Base-by-base conservation (phyloP, 2,797 vertebrate species). In the Hippopotamyrus pictus region DNA sequence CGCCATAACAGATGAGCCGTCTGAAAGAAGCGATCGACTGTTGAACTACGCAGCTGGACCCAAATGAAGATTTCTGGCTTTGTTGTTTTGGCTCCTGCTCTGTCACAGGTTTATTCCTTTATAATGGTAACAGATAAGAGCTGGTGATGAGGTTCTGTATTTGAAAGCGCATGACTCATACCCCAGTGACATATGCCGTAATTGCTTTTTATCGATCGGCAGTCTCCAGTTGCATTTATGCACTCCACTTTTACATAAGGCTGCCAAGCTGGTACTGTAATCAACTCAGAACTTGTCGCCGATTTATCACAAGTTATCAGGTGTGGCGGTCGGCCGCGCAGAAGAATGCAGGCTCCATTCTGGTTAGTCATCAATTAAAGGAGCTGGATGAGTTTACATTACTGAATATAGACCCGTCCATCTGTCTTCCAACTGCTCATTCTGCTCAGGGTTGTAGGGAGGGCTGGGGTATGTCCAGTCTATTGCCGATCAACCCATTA, bases 161-260 rank as follows among this genome's bases (percentile, higher is more conserved):
- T 79, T 59, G 14, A 54, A 85, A 48, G 83, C 29, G 53, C 48
- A 73, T 90, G 89, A 90, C 82, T 88, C 83, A 90, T 54, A 54
- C 46, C 51, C 59, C 87, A 44, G 50, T 88, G 89, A 86, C 83
- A 88, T 90, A 82, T 46, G 57, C 29, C 73, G 76, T 90, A 90
- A 88, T 90, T 88, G 83, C 48, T 46, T 90, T 90, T 73, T 85
- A 90, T 89, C 29, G 83, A 86, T 86, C 54, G 19, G 14, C 48
- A 89, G 59, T 69, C 29, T 73, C 57, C 33, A 73, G 6, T 54
- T 89, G 89, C 46, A 73, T 51, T 86, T 73, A 85, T 41, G 17
- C 48, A 37, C 84, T 89, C 48, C 65, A n/a, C 14, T 86, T 87
- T 44, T 69, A 17, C 48, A 54, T 19, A 22, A 53, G 62, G 33